phyloP scores from a whole-genome alignment of 2,797 vertebrate species.

The Sciaenops ocellatus region DNA sequence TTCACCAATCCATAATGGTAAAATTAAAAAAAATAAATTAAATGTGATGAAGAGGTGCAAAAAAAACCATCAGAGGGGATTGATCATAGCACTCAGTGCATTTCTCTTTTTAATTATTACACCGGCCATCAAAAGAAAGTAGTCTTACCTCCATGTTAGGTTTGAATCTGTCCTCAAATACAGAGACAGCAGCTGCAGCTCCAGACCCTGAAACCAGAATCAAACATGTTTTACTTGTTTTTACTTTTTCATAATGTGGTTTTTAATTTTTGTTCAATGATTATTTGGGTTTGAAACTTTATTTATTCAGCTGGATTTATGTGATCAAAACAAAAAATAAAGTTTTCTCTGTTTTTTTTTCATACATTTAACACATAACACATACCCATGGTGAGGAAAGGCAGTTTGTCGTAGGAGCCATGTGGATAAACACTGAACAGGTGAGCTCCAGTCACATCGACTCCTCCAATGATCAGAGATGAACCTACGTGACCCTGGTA shows the following conservation, averaged over 20 bases:
- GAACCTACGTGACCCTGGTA: slow-evolving; percentile 90
- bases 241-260: not conserved
- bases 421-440: slow-evolving; percentile 90
- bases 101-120: not conserved
- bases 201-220: slow-evolving; percentile 86
- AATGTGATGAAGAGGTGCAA: too few relatives aligned
- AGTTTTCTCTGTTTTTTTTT: not conserved
- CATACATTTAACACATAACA: not conserved
- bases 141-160: slow-evolving; percentile 87
- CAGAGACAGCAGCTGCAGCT: slow-evolving; percentile 85
- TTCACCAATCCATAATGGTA: too few relatives aligned
- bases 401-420: slow-evolving; percentile 89
- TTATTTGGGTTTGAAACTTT: not conserved
- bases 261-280: not conserved
- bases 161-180: slow-evolving; percentile 91
- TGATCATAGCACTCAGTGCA: too few relatives aligned
- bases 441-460: slow-evolving; percentile 86
- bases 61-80: too few relatives aligned
- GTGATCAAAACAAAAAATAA: not conserved
- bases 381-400: slow-evolving; percentile 87
- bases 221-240: not conserved
- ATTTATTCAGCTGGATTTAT: not conserved
- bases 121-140: not conserved
- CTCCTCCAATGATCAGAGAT: slow-evolving; percentile 89
- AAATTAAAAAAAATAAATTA: too few relatives aligned